Conservation (phyloP, 2,797 vertebrate genomes). For the Sebastes wilsoni region DNA sequence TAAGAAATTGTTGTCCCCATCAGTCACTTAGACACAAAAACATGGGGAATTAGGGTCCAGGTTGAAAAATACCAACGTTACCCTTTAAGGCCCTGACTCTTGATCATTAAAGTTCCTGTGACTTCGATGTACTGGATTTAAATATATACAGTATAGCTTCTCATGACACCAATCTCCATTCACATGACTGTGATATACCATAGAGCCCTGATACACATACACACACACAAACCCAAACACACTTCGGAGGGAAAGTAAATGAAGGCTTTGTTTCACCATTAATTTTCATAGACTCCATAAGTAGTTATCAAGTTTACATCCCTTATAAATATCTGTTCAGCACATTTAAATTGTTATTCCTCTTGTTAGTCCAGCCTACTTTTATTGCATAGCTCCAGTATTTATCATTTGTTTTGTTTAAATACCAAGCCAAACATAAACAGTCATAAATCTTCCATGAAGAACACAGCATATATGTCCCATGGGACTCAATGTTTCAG, state of each 20-base stretch:
- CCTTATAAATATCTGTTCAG: slow-evolving; percentile 11
- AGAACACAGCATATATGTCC: slow-evolving; percentile 55
- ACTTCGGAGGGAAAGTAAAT: background rate
- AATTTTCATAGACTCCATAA: background rate
- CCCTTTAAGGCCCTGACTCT: background rate
- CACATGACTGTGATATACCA: background rate
- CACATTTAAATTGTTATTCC: slow-evolving; percentile 22
- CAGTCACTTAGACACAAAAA: too few relatives aligned
- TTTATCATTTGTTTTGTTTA: slow-evolving; percentile 77
- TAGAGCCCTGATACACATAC: background rate
- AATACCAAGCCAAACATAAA: slow-evolving; percentile 79
- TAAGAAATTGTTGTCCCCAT: background rate
- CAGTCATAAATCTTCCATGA: slow-evolving; percentile 77
- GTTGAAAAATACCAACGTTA: too few relatives aligned
- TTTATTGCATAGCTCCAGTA: slow-evolving; percentile 52
- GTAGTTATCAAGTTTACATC: background rate
- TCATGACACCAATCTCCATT: background rate
- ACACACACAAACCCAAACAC: background rate
- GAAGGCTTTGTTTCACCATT: background rate
- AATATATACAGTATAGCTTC: background rate
- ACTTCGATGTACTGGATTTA: background rate
- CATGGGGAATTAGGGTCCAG: too few relatives aligned
- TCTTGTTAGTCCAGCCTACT: slow-evolving; percentile 58
- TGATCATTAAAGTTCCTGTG: background rate
- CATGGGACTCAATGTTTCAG: slow-evolving; percentile 56